phyloP scores from a whole-genome alignment of 2,888 invertebrate genomes.

The Drepanosiphum platanoidis region DNA sequence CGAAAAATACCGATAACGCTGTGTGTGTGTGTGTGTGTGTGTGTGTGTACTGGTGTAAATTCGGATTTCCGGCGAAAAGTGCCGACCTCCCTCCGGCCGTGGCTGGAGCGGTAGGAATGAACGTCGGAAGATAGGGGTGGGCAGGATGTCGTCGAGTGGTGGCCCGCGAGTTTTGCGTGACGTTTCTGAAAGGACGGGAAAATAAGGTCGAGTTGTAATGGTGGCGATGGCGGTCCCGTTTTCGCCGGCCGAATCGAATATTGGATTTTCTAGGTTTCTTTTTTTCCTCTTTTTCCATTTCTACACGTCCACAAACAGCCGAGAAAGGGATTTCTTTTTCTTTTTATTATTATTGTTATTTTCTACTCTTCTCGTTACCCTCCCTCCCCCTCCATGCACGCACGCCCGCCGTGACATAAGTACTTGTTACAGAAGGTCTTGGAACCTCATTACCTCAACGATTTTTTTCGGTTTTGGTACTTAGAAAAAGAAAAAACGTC shows the following conservation, averaged over 20 bases:
- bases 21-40: background rate
- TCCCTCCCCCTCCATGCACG: too few relatives aligned
- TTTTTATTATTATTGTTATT: too few relatives aligned
- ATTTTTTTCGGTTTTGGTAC: too few relatives aligned
- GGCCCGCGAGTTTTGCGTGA: too few relatives aligned
- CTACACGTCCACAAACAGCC: background rate
- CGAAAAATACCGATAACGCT: constrained; percentile 27
- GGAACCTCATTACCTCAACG: too few relatives aligned
- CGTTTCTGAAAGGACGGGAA: background rate
- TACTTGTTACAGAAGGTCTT: too few relatives aligned
- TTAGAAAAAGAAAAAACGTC: too few relatives aligned
- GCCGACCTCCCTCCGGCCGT: background rate
- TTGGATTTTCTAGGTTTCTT: background rate
- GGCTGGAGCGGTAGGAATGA: too few relatives aligned
- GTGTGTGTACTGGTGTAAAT: background rate
- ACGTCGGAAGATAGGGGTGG: too few relatives aligned
- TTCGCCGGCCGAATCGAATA: background rate
- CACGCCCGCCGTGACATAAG: too few relatives aligned
- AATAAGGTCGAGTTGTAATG: background rate
- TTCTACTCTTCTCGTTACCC: too few relatives aligned
- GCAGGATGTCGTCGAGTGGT: too few relatives aligned
- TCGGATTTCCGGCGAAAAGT: constrained; percentile 9
- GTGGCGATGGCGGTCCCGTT: background rate
- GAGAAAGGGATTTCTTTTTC: background rate
- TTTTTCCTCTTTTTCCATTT: background rate